A percentile compares a stretch with the other conserved stretches of the same genome.
Conservation (phyloP, 2,113 vertebrate species). For the Nibea albiflora region DNA sequence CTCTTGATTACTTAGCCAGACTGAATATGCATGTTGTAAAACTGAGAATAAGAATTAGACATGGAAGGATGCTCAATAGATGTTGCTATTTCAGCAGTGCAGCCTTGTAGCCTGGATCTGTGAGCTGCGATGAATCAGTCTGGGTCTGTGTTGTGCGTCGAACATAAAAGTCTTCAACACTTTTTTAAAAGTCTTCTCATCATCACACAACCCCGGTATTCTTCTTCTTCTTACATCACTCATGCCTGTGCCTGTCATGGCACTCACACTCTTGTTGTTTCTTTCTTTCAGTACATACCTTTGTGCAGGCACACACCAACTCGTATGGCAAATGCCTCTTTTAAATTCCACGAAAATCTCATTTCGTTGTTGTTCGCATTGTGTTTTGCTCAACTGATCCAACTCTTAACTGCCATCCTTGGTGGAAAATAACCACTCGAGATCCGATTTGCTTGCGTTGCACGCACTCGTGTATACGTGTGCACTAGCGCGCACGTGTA, state of each 20-base stretch:
- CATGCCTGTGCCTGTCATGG: neutral
- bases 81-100: constrained; percentile 29
- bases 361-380: constrained; percentile 21
- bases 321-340: constrained; percentile 8
- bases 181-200: neutral
- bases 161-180: constrained; percentile 30
- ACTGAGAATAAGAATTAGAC: neutral
- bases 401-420: constrained; percentile 17
- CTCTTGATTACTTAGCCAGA: neutral
- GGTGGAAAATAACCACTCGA: constrained; percentile 23
- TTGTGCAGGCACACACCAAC: neutral
- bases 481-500: neutral
- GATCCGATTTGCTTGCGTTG: constrained; percentile 7
- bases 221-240: neutral
- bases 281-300: neutral
- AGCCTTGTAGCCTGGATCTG: constrained; percentile 14
- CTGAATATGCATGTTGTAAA: neutral
- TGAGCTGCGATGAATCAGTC: constrained; percentile 18
- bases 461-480: constrained; percentile 9
- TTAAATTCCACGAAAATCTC: constrained; percentile 13
- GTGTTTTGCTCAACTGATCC: constrained; percentile 28
- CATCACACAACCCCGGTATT: neutral
- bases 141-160: neutral
- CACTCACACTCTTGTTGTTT: neutral
- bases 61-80: neutral